phyloP scores from a whole-genome alignment of 2,797 vertebrate species.

The Carapus acus region DNA sequence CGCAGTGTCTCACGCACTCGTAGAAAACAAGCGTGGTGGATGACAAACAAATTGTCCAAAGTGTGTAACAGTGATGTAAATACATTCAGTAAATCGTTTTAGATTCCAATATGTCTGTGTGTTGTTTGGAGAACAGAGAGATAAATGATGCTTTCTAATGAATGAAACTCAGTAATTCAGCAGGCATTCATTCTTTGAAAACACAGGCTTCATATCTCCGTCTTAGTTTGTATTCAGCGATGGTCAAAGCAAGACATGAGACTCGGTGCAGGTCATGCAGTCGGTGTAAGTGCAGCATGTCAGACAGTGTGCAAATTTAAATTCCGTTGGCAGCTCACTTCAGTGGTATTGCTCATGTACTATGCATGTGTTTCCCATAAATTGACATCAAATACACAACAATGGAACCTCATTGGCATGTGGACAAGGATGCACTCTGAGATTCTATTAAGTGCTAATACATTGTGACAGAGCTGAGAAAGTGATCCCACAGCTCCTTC shows the following conservation, averaged over 20 bases:
- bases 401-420: constrained; percentile 13
- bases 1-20: too few relatives aligned
- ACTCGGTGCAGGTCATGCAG: background rate
- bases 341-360: constrained; percentile 13
- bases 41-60: too few relatives aligned
- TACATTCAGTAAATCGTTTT: too few relatives aligned
- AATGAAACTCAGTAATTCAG: background rate
- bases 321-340: constrained; percentile 11
- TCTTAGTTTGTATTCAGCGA: constrained; percentile 16
- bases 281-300: background rate
- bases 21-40: too few relatives aligned
- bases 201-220: background rate
- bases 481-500: constrained; percentile 1
- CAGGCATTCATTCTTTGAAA: background rate
- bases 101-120: background rate
- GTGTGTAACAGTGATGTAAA: too few relatives aligned
- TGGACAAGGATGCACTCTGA: background rate
- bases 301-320: constrained; percentile 11
- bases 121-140: too few relatives aligned
- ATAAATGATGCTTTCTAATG: background rate
- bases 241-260: constrained; percentile 2
- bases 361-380: constrained; percentile 12
- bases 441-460: constrained; percentile 8
- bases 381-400: constrained; percentile 13
- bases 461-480: constrained; percentile 6